Percentiles rank a stretch among this genome's conserved stretches.
Evolutionary conservation across 2,797 vertebrate genomes (phyloP).

Genomic region (Orientallactaga sibirica): DNA sequence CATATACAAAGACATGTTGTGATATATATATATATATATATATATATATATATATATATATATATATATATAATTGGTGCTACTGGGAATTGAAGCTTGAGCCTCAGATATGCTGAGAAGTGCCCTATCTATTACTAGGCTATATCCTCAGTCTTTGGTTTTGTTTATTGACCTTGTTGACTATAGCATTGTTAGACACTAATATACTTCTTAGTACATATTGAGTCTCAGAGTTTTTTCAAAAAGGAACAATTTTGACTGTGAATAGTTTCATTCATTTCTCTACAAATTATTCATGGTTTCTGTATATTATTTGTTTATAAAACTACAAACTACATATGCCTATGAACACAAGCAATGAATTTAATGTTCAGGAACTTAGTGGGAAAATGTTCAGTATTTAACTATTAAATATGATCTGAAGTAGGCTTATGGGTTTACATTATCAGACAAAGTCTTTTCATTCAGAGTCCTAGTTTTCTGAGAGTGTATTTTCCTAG

Average conservation of each 20-base stretch:
- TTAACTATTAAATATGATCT: neutral
- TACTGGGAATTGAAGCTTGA: too few species aligned
- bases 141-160: neutral
- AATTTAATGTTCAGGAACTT: neutral
- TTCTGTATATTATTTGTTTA: neutral
- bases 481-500: neutral
- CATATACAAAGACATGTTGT: neutral
- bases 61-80: too few species aligned
- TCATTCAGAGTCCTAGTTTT: neutral
- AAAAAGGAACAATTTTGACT: neutral
- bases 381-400: neutral
- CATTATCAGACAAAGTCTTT: neutral
- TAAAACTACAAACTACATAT: neutral
- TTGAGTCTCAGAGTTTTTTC: neutral
- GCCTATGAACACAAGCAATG: neutral
- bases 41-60: too few species aligned
- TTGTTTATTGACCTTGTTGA: neutral
- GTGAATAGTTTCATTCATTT: neutral
- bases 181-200: neutral
- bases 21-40: too few species aligned
- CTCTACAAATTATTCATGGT: neutral
- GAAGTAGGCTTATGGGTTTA: neutral
- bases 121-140: too few species aligned
- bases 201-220: neutral
- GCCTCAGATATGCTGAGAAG: too few species aligned